Conservation (phyloP, 2,888 invertebrate genomes). For the Troides oblongomaculatus region DNA sequence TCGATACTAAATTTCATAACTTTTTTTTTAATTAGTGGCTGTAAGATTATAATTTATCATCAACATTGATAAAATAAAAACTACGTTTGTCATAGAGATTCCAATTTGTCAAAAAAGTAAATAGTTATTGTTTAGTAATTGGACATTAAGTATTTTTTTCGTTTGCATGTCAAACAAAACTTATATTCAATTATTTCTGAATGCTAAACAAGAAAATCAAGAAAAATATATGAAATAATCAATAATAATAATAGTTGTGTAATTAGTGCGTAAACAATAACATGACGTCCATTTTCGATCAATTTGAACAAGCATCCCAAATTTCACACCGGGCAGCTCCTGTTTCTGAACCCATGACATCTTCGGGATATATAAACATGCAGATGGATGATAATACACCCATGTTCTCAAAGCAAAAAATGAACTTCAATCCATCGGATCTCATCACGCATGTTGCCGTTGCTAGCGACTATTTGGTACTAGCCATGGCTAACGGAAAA, state of each 20-base stretch:
- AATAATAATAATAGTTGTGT: neutral
- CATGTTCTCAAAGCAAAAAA: conserved; percentile 92
- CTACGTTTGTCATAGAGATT: neutral
- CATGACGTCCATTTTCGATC: conserved; percentile 92
- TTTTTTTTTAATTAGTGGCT: neutral
- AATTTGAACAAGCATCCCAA: conserved; percentile 89
- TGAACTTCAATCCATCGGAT: conserved; percentile 88
- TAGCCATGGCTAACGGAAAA: conserved; percentile 90
- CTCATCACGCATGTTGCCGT: conserved; percentile 90
- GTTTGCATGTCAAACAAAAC: neutral
- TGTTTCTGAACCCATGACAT: conserved; percentile 67
- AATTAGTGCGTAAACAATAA: conserved; percentile 28
- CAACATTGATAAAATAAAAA: neutral
- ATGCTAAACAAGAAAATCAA: neutral
- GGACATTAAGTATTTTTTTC: neutral
- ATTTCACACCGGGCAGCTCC: conserved; percentile 61
- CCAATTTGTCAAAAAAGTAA: conserved; percentile 6
- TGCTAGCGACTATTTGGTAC: conserved; percentile 89
- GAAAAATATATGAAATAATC: neutral
- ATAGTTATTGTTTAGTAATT: neutral
- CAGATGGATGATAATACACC: conserved; percentile 86
- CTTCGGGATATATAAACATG: conserved; percentile 77
- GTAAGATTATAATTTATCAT: neutral
- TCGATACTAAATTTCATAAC: no score
- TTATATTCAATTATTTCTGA: neutral